Evolutionary conservation across 2,888 invertebrate species (phyloP).

Genomic region (Sturmia bella): DNA sequence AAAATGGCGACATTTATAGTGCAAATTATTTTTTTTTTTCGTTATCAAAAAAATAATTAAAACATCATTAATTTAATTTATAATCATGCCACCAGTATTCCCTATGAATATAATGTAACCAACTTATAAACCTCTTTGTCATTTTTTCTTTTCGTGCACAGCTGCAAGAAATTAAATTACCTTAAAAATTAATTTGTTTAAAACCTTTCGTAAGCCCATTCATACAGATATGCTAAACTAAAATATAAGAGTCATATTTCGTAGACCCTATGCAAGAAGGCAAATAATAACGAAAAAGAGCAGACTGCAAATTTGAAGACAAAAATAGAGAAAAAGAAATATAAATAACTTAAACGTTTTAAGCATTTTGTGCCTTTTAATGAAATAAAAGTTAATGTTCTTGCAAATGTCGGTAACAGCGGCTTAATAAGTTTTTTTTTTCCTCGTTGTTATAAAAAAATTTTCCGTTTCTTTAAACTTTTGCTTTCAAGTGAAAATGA

Average conservation of each 20-base stretch:
- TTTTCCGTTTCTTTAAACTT: not conserved
- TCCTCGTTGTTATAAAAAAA: constrained; percentile 12
- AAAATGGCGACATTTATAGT: too few relatives aligned
- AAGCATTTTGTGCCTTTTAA: constrained; percentile 13
- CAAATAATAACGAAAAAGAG: too few relatives aligned
- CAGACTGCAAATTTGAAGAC: not conserved
- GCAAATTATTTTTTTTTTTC: constrained; percentile 2
- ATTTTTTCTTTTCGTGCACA: not conserved
- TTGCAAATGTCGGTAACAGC: constrained; percentile 64
- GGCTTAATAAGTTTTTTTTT: constrained; percentile 5
- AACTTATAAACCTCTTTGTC: not conserved
- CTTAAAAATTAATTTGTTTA: constrained; percentile 59
- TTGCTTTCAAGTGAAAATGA: not conserved
- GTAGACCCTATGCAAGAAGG: constrained; percentile 20
- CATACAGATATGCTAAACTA: not conserved
- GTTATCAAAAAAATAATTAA: constrained; percentile 24
- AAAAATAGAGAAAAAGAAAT: not conserved
- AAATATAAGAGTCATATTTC: constrained; percentile 8
- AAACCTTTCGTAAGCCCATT: constrained; percentile 12
- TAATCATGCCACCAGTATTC: constrained; percentile 32
- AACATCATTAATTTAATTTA: constrained; percentile 52
- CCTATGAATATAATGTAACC: not conserved
- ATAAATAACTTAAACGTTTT: constrained; percentile 2
- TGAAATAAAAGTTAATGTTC: constrained; percentile 62
- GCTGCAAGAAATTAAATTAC: constrained; percentile 14